Conservation (phyloP, 64 coral and sea anemone genomes). For the Platygyra sinensis region DNA sequence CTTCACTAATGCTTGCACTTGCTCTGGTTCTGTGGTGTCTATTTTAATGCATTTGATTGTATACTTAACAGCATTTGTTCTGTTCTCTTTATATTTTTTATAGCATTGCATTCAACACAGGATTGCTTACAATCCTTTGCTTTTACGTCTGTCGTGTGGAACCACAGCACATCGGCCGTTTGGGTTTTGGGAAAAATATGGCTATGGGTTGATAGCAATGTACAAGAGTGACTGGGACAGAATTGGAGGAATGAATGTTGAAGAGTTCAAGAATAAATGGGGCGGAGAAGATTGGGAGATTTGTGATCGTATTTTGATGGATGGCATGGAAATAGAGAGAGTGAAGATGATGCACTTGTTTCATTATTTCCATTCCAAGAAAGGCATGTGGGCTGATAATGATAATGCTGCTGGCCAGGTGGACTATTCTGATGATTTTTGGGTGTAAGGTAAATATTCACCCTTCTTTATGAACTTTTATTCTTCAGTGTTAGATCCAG, state of each 20-base stretch:
- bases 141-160: constrained; percentile 53
- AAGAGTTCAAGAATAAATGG: constrained; percentile 67
- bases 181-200: constrained; percentile 46
- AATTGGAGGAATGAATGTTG: constrained; percentile 76
- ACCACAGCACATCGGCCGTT: constrained; percentile 14
- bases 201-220: constrained; percentile 47
- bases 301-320: constrained; percentile 63
- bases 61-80: background rate
- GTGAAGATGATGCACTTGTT: constrained; percentile 63
- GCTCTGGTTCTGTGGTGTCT: too few species aligned
- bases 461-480: too few species aligned
- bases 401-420: background rate
- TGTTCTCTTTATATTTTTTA: background rate
- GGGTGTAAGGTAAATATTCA: background rate
- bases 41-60: too few species aligned
- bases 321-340: constrained; percentile 58
- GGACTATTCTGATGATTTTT: background rate
- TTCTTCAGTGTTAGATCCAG: too few species aligned
- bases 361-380: constrained; percentile 86
- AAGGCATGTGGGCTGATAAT: constrained; percentile 69
- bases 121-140: constrained; percentile 45
- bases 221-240: constrained; percentile 84
- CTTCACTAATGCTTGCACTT: too few species aligned
- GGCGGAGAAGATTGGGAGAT: constrained; percentile 92
- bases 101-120: constrained; percentile 60